Conservation (phyloP, 2,113 vertebrate genomes). For the Nibea coibor region DNA sequence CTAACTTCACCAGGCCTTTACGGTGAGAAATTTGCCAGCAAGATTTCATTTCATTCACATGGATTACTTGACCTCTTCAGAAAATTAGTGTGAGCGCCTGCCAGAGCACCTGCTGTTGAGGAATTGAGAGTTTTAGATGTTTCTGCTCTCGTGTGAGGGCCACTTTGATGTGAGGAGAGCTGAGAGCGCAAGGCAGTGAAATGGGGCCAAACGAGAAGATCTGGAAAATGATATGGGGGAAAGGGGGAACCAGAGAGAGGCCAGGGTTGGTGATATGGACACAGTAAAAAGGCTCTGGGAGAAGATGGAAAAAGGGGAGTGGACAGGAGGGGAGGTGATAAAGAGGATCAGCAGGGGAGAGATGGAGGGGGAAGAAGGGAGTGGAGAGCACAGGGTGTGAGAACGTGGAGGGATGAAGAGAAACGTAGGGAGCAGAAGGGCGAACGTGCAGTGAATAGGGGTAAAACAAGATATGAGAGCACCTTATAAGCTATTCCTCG, state of each 20-base stretch:
- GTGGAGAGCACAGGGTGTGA: neutral
- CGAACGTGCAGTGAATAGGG: conserved; percentile 55
- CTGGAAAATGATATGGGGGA: conserved; percentile 17
- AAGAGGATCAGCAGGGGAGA: conserved; percentile 31
- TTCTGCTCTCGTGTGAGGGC: conserved; percentile 5
- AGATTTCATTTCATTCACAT: conserved; percentile 11
- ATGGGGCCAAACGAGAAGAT: conserved; percentile 19
- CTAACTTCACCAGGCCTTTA: conserved; percentile 1
- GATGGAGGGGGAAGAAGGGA: conserved; percentile 5
- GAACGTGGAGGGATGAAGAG: conserved; percentile 39
- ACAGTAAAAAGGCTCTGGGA: conserved; percentile 9
- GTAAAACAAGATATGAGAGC: conserved; percentile 57
- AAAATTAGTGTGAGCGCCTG: neutral
- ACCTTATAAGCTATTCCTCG: conserved; percentile 72
- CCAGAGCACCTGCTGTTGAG: conserved; percentile 25
- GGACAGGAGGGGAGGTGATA: conserved; percentile 10
- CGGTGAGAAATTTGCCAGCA: neutral
- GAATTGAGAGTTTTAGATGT: conserved; percentile 21
- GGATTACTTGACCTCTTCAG: conserved; percentile 34
- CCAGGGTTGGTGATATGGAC: conserved; percentile 37
- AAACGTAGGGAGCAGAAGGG: conserved; percentile 41
- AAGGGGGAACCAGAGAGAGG: neutral
- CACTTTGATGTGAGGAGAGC: conserved; percentile 19
- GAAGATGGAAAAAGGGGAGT: conserved; percentile 26
- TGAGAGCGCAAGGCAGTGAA: conserved; percentile 1